These are phyloP conservation scores for Mamestra brassicae DNA, from an alignment of 2,888 invertebrate genomes.

Conservation along the genomic window DNA sequence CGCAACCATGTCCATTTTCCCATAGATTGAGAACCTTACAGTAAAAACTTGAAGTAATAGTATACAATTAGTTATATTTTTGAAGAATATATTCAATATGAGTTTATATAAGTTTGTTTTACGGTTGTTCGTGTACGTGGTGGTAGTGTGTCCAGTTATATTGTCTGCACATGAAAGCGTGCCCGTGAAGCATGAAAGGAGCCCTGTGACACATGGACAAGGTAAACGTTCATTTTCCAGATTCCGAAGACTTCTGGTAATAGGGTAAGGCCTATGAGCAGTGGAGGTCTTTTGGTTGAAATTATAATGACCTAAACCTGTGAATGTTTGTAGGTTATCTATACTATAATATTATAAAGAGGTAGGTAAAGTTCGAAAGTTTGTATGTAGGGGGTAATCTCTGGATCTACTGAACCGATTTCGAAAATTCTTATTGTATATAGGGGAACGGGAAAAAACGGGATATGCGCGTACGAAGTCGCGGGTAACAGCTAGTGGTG, in stretches of 20 bases:
- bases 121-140: conserved; percentile 72
- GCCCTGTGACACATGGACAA: conserved; percentile 30
- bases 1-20: conserved; percentile 26
- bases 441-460: too few relatives aligned
- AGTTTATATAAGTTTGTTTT: conserved; percentile 39
- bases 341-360: too few relatives aligned
- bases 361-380: too few relatives aligned
- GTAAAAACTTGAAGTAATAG: background rate
- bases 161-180: conserved; percentile 43
- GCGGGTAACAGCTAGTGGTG: too few relatives aligned
- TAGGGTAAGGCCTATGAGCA: too few relatives aligned
- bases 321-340: conserved; percentile 3
- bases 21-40: background rate
- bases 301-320: background rate
- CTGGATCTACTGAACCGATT: too few relatives aligned
- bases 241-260: too few relatives aligned
- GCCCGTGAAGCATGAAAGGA: conserved; percentile 27
- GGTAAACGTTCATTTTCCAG: conserved; percentile 39
- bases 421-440: too few relatives aligned
- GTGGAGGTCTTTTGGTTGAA: background rate
- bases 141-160: conserved; percentile 71
- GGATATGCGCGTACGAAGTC: too few relatives aligned
- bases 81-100: conserved; percentile 16
- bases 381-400: too few relatives aligned
- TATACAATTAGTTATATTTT: background rate